Conservation (phyloP, 2,888 invertebrate species). For the Suillia variegata region DNA sequence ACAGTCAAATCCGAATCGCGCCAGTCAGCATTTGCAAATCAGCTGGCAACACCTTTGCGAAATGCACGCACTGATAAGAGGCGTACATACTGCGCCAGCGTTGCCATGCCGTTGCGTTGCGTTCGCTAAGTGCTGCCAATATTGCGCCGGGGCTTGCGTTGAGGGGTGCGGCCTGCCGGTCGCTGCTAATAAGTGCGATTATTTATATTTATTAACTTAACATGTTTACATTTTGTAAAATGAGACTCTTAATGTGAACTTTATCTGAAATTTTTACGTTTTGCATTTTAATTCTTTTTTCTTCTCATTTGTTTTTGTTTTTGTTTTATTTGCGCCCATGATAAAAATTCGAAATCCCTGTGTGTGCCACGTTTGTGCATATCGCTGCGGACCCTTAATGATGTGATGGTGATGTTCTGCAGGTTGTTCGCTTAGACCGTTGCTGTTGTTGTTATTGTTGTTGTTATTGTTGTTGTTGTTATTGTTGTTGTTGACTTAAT, state of each 20-base stretch:
- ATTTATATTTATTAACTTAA: constrained; percentile 60
- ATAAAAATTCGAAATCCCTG: neutral
- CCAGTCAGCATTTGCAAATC: constrained; percentile 39
- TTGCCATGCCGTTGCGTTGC: constrained; percentile 19
- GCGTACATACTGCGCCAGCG: constrained; percentile 2
- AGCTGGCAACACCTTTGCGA: constrained; percentile 55
- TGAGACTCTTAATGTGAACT: constrained; percentile 60
- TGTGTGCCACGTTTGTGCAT: neutral
- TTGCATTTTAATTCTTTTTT: constrained; percentile 28
- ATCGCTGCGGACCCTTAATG: neutral
- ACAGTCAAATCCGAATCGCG: too few species aligned
- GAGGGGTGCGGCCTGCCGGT: neutral
- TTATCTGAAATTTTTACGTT: constrained; percentile 43
- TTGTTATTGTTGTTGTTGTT: too few species aligned
- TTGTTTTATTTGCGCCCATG: too few species aligned
- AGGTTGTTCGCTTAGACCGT: too few species aligned
- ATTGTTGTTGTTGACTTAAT: constrained; percentile 35
- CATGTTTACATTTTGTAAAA: constrained; percentile 60
- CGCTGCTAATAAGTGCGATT: constrained; percentile 54
- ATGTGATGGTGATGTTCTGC: neutral
- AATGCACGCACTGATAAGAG: constrained; percentile 52
- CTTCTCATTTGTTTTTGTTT: neutral
- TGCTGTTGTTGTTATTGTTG: too few species aligned
- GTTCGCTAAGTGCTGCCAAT: constrained; percentile 12
- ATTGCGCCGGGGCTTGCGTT: neutral